phyloP scores from a whole-genome alignment of 2,888 invertebrate species.

The Chymomyza amoena region DNA sequence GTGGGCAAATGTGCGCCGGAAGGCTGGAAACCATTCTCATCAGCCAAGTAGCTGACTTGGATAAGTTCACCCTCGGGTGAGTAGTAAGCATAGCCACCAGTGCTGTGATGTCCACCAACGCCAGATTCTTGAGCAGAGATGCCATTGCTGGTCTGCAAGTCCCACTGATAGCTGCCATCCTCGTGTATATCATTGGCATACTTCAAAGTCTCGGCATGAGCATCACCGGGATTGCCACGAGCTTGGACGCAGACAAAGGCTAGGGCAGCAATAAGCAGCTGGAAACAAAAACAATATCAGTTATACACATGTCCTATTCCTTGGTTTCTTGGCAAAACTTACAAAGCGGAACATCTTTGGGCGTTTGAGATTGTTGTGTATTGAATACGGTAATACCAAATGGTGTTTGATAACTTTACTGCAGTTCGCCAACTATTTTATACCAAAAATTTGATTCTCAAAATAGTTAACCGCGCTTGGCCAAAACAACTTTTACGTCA shows the following conservation, averaged over 20 bases:
- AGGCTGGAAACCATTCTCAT: constrained; percentile 74
- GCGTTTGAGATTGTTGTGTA: constrained; percentile 18
- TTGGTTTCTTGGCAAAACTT: constrained; percentile 35
- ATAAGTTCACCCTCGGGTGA: constrained; percentile 72
- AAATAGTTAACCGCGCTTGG: constrained; percentile 4
- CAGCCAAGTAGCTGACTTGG: constrained; percentile 63
- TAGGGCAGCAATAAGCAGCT: constrained; percentile 57
- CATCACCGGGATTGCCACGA: constrained; percentile 35
- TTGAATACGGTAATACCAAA: constrained; percentile 42
- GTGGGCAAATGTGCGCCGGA: constrained; percentile 68
- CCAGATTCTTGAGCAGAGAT: constrained; percentile 81
- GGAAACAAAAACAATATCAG: background rate
- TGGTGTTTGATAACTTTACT: constrained; percentile 43
- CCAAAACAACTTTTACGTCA: constrained; percentile 41
- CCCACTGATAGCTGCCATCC: constrained; percentile 78
- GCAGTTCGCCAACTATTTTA: constrained; percentile 46
- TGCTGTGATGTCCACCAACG: constrained; percentile 79
- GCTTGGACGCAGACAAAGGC: constrained; percentile 51
- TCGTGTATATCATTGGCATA: constrained; percentile 45
- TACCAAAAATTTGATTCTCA: constrained; percentile 46
- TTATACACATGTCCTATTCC: background rate
- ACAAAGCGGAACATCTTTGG: constrained; percentile 65
- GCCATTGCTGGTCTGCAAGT: constrained; percentile 82
- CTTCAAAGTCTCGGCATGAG: constrained; percentile 38
- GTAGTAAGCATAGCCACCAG: constrained; percentile 58